Conservation (phyloP, 2,113 vertebrate genomes). For the Eretmochelys imbricata region DNA sequence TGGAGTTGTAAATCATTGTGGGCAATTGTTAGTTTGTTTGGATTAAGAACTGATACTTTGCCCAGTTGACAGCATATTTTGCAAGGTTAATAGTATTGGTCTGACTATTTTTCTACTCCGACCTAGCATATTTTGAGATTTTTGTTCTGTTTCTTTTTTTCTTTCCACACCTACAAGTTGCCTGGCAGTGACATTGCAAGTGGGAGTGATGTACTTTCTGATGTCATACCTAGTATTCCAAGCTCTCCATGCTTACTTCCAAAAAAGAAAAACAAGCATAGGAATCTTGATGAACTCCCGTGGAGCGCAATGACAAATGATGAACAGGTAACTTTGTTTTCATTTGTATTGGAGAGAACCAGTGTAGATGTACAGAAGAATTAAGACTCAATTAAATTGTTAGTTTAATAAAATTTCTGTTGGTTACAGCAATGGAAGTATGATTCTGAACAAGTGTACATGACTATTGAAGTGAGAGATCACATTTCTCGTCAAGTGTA, state of each 20-base stretch:
- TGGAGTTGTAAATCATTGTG: slow-evolving; percentile 2
- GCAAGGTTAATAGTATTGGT: slow-evolving; percentile 33
- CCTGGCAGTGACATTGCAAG: slow-evolving; percentile 97
- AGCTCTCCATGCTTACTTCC: slow-evolving; percentile 94
- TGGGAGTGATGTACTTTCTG: slow-evolving; percentile 96
- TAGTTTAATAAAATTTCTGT: neutral
- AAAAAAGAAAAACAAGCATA: slow-evolving; percentile 94
- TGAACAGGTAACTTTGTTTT: slow-evolving; percentile 86
- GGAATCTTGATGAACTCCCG: slow-evolving; percentile 95
- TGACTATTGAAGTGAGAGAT: neutral
- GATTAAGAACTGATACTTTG: slow-evolving; percentile 16
- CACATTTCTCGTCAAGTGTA: neutral
- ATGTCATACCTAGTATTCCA: slow-evolving; percentile 96
- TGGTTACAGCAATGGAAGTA: slow-evolving; percentile 2
- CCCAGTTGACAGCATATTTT: slow-evolving; percentile 51
- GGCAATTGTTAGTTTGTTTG: neutral
- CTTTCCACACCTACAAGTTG: slow-evolving; percentile 80
- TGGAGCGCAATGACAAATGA: slow-evolving; percentile 99
- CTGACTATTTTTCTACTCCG: slow-evolving; percentile 2
- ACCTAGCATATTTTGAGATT: slow-evolving; percentile 37
- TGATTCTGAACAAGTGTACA: neutral
- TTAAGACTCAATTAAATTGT: neutral
- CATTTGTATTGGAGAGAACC: neutral
- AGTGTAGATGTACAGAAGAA: neutral
- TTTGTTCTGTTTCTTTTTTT: slow-evolving; percentile 5